phyloP scores from a whole-genome alignment of 2,797 vertebrate genomes.

The Syngnathus rostellatus region DNA sequence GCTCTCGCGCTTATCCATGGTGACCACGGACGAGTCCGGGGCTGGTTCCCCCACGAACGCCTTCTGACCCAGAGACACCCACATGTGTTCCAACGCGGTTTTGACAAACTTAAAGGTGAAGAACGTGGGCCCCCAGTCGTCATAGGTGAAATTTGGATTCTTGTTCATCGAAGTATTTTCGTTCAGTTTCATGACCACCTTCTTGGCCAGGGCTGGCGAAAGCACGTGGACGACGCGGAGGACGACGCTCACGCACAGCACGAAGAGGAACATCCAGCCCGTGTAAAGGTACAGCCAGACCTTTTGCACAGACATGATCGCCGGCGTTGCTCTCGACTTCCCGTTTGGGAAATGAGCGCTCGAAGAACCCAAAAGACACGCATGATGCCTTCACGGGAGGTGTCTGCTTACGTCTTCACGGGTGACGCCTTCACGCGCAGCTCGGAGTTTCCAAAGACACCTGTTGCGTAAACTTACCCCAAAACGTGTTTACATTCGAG shows the following conservation, averaged over 20 bases:
- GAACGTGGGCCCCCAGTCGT: constrained; percentile 82
- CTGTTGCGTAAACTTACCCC: neutral
- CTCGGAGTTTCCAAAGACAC: neutral
- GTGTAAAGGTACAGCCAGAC: constrained; percentile 26
- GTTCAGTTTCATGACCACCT: constrained; percentile 62
- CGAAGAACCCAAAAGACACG: neutral
- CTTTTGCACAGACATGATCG: constrained; percentile 42
- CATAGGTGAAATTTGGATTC: constrained; percentile 76
- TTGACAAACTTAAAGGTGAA: constrained; percentile 62
- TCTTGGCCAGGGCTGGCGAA: constrained; percentile 66
- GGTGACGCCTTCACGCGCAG: neutral
- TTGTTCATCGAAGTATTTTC: constrained; percentile 62
- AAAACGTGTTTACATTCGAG: no score
- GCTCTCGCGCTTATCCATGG: constrained; percentile 46
- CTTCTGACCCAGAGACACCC: constrained; percentile 74
- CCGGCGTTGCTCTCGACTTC: neutral
- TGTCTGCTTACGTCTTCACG: neutral
- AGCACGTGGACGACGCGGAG: constrained; percentile 55
- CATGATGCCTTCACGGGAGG: neutral
- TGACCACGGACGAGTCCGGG: constrained; percentile 74
- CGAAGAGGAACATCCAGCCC: constrained; percentile 8
- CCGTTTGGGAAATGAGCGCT: neutral
- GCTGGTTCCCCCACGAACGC: constrained; percentile 68
- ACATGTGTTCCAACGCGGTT: constrained; percentile 59
- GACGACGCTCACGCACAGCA: neutral